phyloP scores from a whole-genome alignment of 2,888 invertebrate genomes.

The Cenopis cana region DNA sequence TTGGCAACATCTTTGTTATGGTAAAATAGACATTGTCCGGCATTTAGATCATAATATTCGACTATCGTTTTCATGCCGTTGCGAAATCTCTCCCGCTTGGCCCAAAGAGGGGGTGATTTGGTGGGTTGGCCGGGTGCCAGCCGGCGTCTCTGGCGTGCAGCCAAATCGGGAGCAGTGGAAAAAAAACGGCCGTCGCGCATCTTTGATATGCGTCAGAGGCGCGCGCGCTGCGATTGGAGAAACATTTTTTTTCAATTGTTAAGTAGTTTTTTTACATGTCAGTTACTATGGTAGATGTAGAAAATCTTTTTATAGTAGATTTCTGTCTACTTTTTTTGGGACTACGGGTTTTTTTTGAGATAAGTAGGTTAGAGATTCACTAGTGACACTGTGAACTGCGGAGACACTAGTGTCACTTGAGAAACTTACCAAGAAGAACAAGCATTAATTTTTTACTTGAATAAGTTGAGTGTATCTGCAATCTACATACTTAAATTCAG shows the following conservation, averaged over 20 bases:
- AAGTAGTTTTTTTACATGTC: constrained; percentile 32
- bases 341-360: too few species aligned
- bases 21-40: neutral
- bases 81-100: constrained; percentile 53
- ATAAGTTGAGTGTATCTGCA: too few species aligned
- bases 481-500: too few species aligned
- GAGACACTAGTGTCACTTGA: too few species aligned
- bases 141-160: constrained; percentile 76
- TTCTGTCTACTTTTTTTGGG: neutral
- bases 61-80: constrained; percentile 29
- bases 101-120: constrained; percentile 71
- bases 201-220: constrained; percentile 83
- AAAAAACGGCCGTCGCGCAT: constrained; percentile 81
- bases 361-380: too few species aligned
- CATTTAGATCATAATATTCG: constrained; percentile 8
- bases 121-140: constrained; percentile 73
- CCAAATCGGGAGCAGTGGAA: constrained; percentile 78
- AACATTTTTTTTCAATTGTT: constrained; percentile 51
- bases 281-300: constrained; percentile 14
- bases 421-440: too few species aligned
- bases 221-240: constrained; percentile 64
- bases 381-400: too few species aligned
- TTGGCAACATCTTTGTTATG: neutral
- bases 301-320: neutral
- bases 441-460: too few species aligned